phyloP scores from a whole-genome alignment of 2,113 vertebrate genomes.

The Cyphomyrus discorhynchus region DNA sequence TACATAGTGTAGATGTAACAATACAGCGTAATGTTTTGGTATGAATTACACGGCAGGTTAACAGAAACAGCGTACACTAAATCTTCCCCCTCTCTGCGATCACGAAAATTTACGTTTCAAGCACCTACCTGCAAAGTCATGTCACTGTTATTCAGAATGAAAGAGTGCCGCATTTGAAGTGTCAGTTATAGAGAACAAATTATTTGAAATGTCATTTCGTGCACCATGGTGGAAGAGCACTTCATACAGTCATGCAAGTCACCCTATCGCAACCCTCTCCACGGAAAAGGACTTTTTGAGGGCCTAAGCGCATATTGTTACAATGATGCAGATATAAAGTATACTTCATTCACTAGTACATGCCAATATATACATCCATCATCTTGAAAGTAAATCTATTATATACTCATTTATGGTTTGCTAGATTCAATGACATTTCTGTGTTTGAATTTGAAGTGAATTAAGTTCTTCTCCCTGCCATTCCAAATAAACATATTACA shows the following conservation, averaged over 20 bases:
- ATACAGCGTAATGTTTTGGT: not conserved
- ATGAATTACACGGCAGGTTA: not conserved
- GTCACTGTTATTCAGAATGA: not conserved
- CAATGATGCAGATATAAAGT: not conserved
- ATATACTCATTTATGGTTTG: not conserved
- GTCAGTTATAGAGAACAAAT: not conserved
- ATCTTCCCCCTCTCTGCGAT: not conserved
- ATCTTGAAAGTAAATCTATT: not conserved
- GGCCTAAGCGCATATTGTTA: not conserved
- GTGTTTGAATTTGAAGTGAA: not conserved
- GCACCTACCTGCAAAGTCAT: not conserved
- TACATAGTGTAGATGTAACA: not conserved
- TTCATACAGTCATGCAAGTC: not conserved
- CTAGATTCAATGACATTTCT: not conserved
- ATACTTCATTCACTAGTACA: not conserved
- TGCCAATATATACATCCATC: not conserved
- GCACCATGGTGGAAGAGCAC: not conserved
- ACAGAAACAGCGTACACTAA: not conserved
- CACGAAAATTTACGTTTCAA: not conserved
- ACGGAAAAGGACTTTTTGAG: not conserved
- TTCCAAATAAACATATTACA: not conserved
- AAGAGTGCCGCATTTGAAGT: not conserved
- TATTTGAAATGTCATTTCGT: not conserved
- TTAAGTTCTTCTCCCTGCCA: not conserved
- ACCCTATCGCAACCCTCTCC: not conserved